These are phyloP conservation scores for Benitochromis conjunctus DNA, from an alignment of 2,113 vertebrate species.

Conservation along the genomic window DNA sequence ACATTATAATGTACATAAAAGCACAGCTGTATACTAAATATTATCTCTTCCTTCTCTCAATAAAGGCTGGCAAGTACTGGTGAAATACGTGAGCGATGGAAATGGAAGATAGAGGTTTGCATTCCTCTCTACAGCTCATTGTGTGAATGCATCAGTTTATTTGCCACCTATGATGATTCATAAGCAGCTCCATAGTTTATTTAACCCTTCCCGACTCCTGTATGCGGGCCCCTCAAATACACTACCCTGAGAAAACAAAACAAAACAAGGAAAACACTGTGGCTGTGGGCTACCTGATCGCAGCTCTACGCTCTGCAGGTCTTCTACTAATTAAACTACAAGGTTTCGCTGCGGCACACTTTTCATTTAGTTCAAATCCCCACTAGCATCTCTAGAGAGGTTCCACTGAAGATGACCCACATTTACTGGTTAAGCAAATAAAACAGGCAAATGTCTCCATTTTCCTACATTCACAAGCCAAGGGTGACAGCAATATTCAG, in stretches of 20 bases:
- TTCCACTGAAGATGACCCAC: conserved; percentile 15
- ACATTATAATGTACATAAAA: conserved; percentile 32
- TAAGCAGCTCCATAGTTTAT: conserved; percentile 25
- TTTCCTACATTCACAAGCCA: neutral
- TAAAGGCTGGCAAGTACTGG: conserved; percentile 13
- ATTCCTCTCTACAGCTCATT: conserved; percentile 42
- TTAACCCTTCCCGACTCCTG: conserved; percentile 10
- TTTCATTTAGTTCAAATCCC: neutral
- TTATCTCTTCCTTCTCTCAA: neutral
- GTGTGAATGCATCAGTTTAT: conserved; percentile 10
- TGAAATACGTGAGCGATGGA: conserved; percentile 13
- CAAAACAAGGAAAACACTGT: neutral
- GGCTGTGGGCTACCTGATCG: neutral
- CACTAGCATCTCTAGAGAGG: neutral
- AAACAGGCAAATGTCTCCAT: conserved; percentile 13
- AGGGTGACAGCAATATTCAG: conserved; percentile 28
- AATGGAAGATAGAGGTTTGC: conserved; percentile 12
- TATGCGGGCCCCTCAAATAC: neutral
- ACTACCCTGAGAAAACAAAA: neutral
- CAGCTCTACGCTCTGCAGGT: neutral
- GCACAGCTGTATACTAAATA: neutral
- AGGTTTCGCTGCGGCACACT: conserved; percentile 5
- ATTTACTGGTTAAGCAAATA: conserved; percentile 33
- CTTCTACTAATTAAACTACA: neutral
- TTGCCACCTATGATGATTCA: conserved; percentile 35